Base-by-base conservation (phyloP, 2,797 vertebrate genomes). In the Arvicola amphibius region DNA sequence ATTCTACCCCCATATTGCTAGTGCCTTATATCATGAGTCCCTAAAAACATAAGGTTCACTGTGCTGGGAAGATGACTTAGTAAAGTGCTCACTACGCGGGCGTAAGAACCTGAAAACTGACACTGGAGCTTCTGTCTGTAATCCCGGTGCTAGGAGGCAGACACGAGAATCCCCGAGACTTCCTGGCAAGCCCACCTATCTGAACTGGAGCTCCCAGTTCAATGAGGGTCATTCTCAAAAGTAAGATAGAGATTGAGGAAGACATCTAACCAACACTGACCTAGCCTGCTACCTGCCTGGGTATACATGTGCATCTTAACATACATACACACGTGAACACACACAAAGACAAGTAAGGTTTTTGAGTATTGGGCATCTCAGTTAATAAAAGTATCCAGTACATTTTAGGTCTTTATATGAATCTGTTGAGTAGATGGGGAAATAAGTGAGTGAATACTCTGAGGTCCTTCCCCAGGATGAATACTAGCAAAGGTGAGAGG, bases 1-100 rank as follows among this genome's bases (percentile, higher is more conserved):
- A 12, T 8, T 6, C 11, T 19, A 5, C 5, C 11, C 2, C 2
- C 21, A 1, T 56, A 65, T 74, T 23, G 0, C 56, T 8, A 21
- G 17, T 90, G n/a, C 37, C 71, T 48, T 27, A 37, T n/a, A 40
- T 56, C 3, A 19, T 14, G n/a, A 23, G 16, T 78, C 19, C 40
- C 0, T 48, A 40, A 37, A 48, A 48, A 32, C 23, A 14, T 61
- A 88, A 56, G 23, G n/a, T 59, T 71, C 37, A 43, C 2, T 56
- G 34, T 51, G 8, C 23, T 88, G 19, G 16, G 37, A 53, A 88
- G 11, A 61, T 63, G 40, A 32, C 56, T 63, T 12, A 48, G 16
- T 76, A 5, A 88, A 6, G 29, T 25, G 53, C 17, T 76, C 40
- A 19, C 40, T 46, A 25, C 17, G 9, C 2, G 23, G 34, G 14